Evolutionary conservation across 2,797 vertebrate species (phyloP).

Genomic region (Lepilemur ruficaudatus): DNA sequence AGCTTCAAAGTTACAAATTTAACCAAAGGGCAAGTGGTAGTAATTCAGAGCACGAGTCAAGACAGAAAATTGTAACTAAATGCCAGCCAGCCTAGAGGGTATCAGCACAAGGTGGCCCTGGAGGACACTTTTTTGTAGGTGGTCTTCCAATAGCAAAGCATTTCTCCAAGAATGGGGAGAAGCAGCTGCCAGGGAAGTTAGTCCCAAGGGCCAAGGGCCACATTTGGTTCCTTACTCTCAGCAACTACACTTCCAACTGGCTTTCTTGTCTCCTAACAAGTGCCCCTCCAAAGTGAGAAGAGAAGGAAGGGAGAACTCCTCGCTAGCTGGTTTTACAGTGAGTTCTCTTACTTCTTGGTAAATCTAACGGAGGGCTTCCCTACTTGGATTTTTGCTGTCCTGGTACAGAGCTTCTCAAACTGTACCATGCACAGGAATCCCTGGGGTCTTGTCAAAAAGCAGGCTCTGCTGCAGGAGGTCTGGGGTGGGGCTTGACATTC

Average conservation of each 20-base stretch:
- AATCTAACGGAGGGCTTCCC: not conserved
- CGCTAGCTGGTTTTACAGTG: not conserved
- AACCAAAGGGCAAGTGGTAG: not conserved
- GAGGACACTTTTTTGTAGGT: not conserved
- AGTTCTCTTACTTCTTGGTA: not conserved
- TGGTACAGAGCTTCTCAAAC: not conserved
- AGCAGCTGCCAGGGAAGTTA: not conserved
- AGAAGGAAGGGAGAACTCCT: not conserved
- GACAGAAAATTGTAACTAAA: not conserved
- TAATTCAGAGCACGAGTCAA: not conserved
- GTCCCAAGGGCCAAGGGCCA: not conserved
- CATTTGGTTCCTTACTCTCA: not conserved
- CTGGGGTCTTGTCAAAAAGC: not conserved
- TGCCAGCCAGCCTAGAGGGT: not conserved
- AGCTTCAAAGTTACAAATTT: not conserved
- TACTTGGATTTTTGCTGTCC: not conserved
- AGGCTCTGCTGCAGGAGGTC: not conserved
- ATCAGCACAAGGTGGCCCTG: not conserved
- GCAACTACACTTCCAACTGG: not conserved
- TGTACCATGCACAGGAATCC: not conserved
- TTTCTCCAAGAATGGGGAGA: not conserved
- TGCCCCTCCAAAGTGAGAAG: not conserved
- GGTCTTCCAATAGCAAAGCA: constrained; percentile 16
- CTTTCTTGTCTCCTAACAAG: not conserved
- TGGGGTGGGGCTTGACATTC: not conserved